Base-by-base conservation (phyloP, 2,888 invertebrate species). In the Chloromyia formosa region DNA sequence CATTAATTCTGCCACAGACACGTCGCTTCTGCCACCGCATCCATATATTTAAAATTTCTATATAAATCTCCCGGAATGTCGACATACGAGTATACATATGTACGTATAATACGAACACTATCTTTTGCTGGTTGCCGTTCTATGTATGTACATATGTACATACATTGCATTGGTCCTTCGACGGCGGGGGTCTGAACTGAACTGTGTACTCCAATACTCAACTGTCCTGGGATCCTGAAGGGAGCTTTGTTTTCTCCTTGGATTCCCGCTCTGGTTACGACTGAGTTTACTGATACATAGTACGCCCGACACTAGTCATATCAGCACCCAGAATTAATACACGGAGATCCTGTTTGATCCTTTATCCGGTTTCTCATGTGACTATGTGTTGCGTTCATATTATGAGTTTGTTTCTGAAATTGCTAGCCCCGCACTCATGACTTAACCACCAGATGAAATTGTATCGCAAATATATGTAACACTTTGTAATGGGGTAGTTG, bases 1-100 rank as follows among this genome's bases (percentile, higher is more conserved):
- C 72, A 77, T 77, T 77, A 77, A 74, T 77, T 75, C 71, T 74
- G 66, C 77, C 75, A 74, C 77, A 77, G 75, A 72, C 74, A 75
- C 74, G 72, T 77, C 77, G 73, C 76, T 66, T 73, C 68, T 58
- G 69, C 66, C 42, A 49, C 64, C 73, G 54, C 54, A 76, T 69
- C 73, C 76, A 74, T 75, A 76, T 76, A 76, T 76, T 75, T 76
- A 56, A 75, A 75, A 73, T 75, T 76, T 69, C 45, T 64, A 35
- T 71, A 76, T 76, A 76, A 76, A 76, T 76, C 76, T 76, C 49
- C 7, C 20, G 12, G 62, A 20, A 62, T 35, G 16, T 40, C 56
- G 20, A n/a, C 62, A 64, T 40, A 54, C 54, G n/a, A n/a, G n/a
- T n/a, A n/a, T n/a, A 58, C 1, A 12, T 22, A 1, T 18, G 18